Conservation (phyloP, 2,113 vertebrate species). For the Epinephelus lanceolatus region DNA sequence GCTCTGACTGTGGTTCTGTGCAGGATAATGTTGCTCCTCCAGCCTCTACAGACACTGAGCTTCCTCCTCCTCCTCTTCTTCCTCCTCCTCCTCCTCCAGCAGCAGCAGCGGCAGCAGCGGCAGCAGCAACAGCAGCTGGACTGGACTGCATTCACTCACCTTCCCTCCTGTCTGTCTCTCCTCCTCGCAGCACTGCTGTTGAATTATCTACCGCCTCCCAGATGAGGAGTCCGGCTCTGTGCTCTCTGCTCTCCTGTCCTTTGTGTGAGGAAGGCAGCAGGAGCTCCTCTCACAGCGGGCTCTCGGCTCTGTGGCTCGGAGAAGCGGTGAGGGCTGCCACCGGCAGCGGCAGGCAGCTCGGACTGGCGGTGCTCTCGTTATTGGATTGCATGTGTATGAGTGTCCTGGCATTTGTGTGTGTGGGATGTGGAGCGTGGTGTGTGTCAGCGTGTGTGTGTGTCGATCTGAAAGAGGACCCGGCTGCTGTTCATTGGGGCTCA, state of each 20-base stretch:
- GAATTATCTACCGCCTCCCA: constrained; percentile 43
- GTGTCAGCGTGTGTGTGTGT: constrained; percentile 41
- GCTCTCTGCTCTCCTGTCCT: constrained; percentile 28
- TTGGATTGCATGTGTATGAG: constrained; percentile 55
- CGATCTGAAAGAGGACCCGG: constrained; percentile 57
- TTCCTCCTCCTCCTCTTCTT: constrained; percentile 38
- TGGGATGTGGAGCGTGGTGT: constrained; percentile 36
- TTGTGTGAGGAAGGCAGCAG: constrained; percentile 39
- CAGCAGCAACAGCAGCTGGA: constrained; percentile 59
- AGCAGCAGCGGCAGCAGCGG: constrained; percentile 4
- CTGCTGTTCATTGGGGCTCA: constrained; percentile 68
- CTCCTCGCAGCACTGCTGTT: background rate
- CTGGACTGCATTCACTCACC: constrained; percentile 59
- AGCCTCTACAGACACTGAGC: constrained; percentile 44
- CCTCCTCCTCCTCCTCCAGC: constrained; percentile 1
- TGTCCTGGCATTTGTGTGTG: constrained; percentile 61
- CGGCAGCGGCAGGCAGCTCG: constrained; percentile 47
- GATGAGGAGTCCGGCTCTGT: constrained; percentile 26
- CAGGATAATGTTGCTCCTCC: constrained; percentile 42
- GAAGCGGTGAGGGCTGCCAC: constrained; percentile 49
- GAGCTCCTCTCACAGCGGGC: constrained; percentile 49
- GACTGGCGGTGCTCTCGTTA: constrained; percentile 56
- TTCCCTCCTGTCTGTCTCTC: constrained; percentile 27
- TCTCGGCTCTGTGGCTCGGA: constrained; percentile 38
- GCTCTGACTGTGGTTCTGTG: constrained; percentile 26